A percentile compares a stretch with the other conserved stretches of the same genome.
phyloP scores from a whole-genome alignment of 2,113 vertebrate species.

The Pomatorhinus ruficollis region DNA sequence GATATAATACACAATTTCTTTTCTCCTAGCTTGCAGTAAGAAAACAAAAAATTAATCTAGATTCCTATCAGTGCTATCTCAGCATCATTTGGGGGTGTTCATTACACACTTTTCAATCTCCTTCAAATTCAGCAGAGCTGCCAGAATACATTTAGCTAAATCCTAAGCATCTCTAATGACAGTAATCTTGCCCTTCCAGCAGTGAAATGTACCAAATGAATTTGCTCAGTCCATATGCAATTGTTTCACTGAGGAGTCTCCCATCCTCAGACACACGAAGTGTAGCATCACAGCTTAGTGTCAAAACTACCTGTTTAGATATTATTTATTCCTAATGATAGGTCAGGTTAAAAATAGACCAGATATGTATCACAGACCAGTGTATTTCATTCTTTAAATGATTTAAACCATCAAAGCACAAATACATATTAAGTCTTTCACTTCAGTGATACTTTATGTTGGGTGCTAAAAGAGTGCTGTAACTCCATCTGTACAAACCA shows the following conservation, averaged over 20 bases:
- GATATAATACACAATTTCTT: neutral
- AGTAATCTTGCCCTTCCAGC: neutral
- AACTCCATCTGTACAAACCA: neutral
- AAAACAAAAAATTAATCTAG: neutral
- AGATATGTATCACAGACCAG: neutral
- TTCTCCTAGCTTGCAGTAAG: neutral
- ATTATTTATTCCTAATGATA: neutral
- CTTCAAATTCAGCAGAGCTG: neutral
- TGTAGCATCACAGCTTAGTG: neutral
- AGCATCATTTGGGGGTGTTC: neutral
- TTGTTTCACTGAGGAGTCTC: neutral
- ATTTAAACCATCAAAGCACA: neutral
- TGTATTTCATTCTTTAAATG: neutral
- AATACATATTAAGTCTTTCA: neutral
- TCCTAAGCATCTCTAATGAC: neutral
- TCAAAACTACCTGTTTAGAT: neutral
- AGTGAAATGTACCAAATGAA: neutral
- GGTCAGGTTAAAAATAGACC: neutral
- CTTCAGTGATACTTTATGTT: neutral
- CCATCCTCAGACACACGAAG: neutral
- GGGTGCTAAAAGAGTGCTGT: neutral
- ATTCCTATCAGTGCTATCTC: neutral
- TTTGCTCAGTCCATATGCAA: neutral
- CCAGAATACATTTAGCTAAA: neutral
- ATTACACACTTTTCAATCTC: neutral